Percentiles rank a stretch among this genome's conserved stretches.
phyloP scores from a whole-genome alignment of 2,888 invertebrate genomes.

The Blomia tropicalis region DNA sequence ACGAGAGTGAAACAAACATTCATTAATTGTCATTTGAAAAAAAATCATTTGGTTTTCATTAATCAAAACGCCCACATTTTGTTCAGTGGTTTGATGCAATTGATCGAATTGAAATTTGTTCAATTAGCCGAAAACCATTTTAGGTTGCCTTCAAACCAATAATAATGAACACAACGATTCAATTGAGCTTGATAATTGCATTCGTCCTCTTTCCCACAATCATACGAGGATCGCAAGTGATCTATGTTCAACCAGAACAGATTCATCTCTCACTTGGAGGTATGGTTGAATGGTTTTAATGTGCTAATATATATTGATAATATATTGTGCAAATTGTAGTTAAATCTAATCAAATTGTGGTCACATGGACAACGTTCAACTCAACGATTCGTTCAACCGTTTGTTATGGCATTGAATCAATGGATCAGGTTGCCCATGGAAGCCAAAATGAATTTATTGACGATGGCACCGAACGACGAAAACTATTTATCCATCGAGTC shows the following conservation, averaged over 20 bases:
- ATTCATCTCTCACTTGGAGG: slow-evolving; percentile 30
- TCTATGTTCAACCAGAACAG: slow-evolving; percentile 28
- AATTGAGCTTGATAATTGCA: too few relatives aligned
- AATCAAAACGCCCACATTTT: too few relatives aligned
- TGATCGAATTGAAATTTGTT: too few relatives aligned
- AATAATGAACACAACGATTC: too few relatives aligned
- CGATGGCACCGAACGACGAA: slow-evolving; percentile 48
- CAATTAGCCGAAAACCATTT: too few relatives aligned
- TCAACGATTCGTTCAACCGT: not conserved
- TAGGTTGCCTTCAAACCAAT: too few relatives aligned
- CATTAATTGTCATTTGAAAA: too few relatives aligned
- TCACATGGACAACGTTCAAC: slow-evolving; percentile 33
- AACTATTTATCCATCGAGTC: slow-evolving; percentile 44
- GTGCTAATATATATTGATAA: slow-evolving; percentile 27
- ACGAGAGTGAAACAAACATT: too few relatives aligned
- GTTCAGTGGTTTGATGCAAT: too few relatives aligned
- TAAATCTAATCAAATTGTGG: slow-evolving; percentile 30
- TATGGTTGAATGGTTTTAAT: slow-evolving; percentile 19
- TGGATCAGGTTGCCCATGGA: slow-evolving; percentile 17
- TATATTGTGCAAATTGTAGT: not conserved
- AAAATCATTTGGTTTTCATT: too few relatives aligned
- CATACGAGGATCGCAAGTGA: too few relatives aligned
- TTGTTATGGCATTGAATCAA: not conserved
- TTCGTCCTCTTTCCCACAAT: too few relatives aligned
- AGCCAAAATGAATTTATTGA: slow-evolving; percentile 46